Evolutionary conservation across 2,888 invertebrate genomes (phyloP), one percentile per base, ranked within the genome.

Genomic region (Hemithea aestivaria): DNA sequence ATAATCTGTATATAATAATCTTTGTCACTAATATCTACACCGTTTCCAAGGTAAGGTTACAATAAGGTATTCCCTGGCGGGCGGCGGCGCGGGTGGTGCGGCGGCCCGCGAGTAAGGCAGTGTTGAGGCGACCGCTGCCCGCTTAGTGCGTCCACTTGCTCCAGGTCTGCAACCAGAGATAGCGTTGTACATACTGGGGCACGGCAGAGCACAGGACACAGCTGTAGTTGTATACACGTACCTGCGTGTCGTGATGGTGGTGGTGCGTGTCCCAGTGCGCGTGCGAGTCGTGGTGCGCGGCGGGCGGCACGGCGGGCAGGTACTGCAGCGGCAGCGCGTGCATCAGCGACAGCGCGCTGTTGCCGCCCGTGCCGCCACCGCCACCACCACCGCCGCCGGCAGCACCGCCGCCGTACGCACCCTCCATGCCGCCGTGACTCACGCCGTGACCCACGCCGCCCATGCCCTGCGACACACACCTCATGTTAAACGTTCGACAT

Each of bases 11-110:
- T 85, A 76, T 80, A 81, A 84, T 83, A 84, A 80, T 79, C 77
- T 85, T 80, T 84, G 80, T 85, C 82, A 82, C 83, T 87, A 85
- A 82, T 85, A 87, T 87, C 85, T 87, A 87, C 84, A 87, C 85
- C 85, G 82, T 73, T 74, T 76, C 76, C 81, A 72, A 72, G 77
- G 78, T 81, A 80, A 78, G 76, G 78, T 70, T n/a, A n/a, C 75
- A 74, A 73, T 75, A 73, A 73, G 76, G 73, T 42, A 42, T 70
- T 70, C 73, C 75, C 68, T 68, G 70, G 66, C 62, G 70, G 66
- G 62, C 58, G 62, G 56, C 53, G 48, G 51, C n/a, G n/a, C n/a
- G n/a, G n/a, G n/a, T n/a, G n/a, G n/a, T 52, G 46, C 54, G 56
- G 57, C 53, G 53, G 59, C 51, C 51, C 48, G 47, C 51, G 39